Base-by-base conservation (phyloP, 2,797 vertebrate genomes). In the Glyptemys insculpta region DNA sequence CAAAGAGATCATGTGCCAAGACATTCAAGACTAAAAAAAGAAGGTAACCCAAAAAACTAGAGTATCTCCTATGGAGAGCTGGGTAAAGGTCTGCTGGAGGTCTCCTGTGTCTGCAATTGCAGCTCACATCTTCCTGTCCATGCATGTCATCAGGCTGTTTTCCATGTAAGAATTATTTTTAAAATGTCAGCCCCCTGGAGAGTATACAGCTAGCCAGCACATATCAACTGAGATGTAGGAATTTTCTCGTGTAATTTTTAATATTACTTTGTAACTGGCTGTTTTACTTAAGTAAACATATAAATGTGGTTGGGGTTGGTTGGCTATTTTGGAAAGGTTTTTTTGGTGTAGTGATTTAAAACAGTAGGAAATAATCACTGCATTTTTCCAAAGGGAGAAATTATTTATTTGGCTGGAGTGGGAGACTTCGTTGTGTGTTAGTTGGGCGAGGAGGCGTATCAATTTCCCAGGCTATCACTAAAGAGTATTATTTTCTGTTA, bases 141-240 rank as follows among this genome's bases (percentile, higher is more conserved):
- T 87, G 52, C 49, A 85, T 95, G 65, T 68, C 37, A 1, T 86
- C 94, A 95, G 86, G 88, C 44, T 83, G 41, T 74, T 88, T 83
- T 93, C 86, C 76, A 87, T 56, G 78, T 94, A 62, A 62, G 93
- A 93, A 57, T 83, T 78, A 72, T 41, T 78, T 94, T 91, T 88
- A 18, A 91, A 90, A 62, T n/a, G 84, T 27, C 78, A 88, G 27
- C 84, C 74, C 57, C 49, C 37, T 74, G 78, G 72, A 72, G 65
- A 59, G n/a, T 59, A 65, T 54, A 19, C 6, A 89, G 90, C 50
- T 31, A 89, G 57, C 57, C 72, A 56, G 81, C 88, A 41, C 87
- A 86, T 49, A 78, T 78, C 83, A 85, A 12, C 81, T 91, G 80
- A 0, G 0, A 27, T 79, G 79, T 31, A 83, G 81, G 41, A 78